A percentile compares a stretch with the other conserved stretches of the same genome.
phyloP scores from a whole-genome alignment of 2,888 invertebrate genomes.

The Tipula unca region DNA sequence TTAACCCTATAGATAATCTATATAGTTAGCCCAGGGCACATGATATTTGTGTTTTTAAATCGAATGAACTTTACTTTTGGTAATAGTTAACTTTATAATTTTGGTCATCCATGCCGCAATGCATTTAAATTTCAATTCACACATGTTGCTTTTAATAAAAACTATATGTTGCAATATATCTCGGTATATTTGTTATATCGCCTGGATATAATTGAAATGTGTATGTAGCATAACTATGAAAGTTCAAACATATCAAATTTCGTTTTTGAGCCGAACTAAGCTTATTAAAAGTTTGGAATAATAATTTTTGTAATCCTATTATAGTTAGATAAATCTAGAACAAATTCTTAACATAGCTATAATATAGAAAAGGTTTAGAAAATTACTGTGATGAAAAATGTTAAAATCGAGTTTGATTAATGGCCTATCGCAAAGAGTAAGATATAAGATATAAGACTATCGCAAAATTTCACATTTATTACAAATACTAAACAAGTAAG shows the following conservation, averaged over 20 bases:
- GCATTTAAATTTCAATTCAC: neutral
- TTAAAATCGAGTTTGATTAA: neutral
- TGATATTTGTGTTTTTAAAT: neutral
- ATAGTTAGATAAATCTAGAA: too few species aligned
- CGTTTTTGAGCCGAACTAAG: neutral
- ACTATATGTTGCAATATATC: neutral
- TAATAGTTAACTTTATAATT: neutral
- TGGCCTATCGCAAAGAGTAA: too few species aligned
- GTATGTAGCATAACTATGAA: too few species aligned
- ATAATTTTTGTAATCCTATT: neutral
- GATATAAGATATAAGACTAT: neutral
- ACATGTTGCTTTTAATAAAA: neutral
- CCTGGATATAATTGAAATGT: neutral
- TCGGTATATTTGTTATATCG: neutral
- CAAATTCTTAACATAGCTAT: too few species aligned
- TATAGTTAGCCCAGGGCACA: neutral
- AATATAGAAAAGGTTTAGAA: neutral
- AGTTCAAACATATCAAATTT: neutral
- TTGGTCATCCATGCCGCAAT: neutral
- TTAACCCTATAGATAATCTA: neutral
- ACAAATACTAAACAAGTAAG: neutral
- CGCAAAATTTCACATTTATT: neutral
- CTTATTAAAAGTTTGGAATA: neutral
- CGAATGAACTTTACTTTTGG: neutral
- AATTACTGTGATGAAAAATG: neutral